These are phyloP conservation scores for Stegophylla sp. DNA, from an alignment of 2,888 invertebrate genomes.

Conservation along the genomic window DNA sequence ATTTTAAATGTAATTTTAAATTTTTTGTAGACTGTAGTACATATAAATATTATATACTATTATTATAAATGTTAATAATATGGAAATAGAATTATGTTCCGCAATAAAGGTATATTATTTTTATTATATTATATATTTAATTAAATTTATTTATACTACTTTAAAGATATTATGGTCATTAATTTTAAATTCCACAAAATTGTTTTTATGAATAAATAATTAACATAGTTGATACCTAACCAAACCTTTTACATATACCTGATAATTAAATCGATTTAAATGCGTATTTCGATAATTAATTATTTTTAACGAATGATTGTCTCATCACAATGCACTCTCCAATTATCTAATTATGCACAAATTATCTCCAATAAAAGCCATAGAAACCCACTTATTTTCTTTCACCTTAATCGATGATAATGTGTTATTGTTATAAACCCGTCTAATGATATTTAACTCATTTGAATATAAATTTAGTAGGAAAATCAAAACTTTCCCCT, in stretches of 20 bases:
- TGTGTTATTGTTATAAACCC: not conserved
- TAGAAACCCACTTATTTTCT: conserved; percentile 16
- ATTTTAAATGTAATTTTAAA: too few species aligned
- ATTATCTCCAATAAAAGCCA: not conserved
- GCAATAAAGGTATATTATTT: too few species aligned
- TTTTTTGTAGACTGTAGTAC: too few species aligned
- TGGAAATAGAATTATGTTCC: too few species aligned
- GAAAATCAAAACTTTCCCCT: conserved; percentile 24
- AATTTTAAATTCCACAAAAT: too few species aligned
- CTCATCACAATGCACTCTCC: not conserved
- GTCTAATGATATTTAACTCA: not conserved
- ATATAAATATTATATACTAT: too few species aligned
- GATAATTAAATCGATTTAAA: not conserved
- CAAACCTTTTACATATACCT: not conserved
- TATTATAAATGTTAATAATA: too few species aligned
- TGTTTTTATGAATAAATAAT: too few species aligned
- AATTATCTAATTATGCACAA: not conserved
- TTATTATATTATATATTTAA: too few species aligned
- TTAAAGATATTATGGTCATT: too few species aligned
- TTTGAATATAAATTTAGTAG: not conserved
- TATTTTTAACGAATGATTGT: not conserved
- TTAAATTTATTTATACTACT: too few species aligned
- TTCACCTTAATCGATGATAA: not conserved
- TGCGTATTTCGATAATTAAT: not conserved
- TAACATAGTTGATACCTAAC: too few species aligned